These are phyloP conservation scores for Temnothorax unifasciatus DNA, from an alignment of 2,888 invertebrate species.

Conservation along the genomic window DNA sequence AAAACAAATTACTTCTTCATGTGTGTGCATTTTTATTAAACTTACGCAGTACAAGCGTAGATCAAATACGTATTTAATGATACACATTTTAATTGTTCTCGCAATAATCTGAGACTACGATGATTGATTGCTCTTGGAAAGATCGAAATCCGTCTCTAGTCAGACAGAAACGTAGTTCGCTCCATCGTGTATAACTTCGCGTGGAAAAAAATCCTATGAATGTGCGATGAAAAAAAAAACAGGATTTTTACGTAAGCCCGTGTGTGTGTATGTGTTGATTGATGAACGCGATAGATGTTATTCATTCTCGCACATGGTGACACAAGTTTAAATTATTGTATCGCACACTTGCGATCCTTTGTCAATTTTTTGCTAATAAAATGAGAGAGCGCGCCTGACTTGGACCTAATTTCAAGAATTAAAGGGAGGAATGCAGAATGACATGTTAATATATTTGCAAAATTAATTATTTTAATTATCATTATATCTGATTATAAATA, in stretches of 20 bases:
- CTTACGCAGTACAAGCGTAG: neutral
- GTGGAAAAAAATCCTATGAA: neutral
- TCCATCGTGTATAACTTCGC: neutral
- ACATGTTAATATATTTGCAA: neutral
- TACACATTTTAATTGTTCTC: neutral
- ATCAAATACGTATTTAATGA: too few species aligned
- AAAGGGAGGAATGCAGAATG: neutral
- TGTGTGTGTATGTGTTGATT: neutral
- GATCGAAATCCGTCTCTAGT: neutral
- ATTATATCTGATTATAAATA: neutral
- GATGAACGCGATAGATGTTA: conserved; percentile 2
- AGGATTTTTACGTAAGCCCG: conserved; percentile 31
- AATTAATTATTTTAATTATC: conserved; percentile 10
- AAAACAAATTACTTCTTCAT: neutral
- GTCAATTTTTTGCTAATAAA: neutral
- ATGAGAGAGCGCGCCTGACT: neutral
- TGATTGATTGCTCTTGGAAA: neutral
- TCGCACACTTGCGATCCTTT: neutral
- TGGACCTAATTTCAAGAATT: neutral
- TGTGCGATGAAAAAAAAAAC: neutral
- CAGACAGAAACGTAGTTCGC: neutral
- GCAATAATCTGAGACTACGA: neutral
- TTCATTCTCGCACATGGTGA: conserved; percentile 3
- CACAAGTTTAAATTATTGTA: neutral
- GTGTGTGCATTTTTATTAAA: neutral